A percentile compares a stretch with the other conserved stretches of the same genome.
These are phyloP conservation scores for Cephalopachus bancanus DNA, from an alignment of 2,797 vertebrate species.

Conservation along the genomic window DNA sequence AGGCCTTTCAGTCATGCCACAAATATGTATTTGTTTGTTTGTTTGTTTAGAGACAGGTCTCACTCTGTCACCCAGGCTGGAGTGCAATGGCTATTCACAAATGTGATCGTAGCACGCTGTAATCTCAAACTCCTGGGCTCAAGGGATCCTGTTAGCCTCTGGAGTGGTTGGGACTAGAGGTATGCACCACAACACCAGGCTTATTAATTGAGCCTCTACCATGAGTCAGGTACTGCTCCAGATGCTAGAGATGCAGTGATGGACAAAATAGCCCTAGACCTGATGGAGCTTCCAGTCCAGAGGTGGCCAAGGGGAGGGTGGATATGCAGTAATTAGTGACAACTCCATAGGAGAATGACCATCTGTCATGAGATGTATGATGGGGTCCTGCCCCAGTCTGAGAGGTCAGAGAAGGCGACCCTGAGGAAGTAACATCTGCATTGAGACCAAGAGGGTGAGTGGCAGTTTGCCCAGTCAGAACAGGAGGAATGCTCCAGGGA, in stretches of 20 bases:
- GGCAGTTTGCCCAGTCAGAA: background rate
- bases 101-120: background rate
- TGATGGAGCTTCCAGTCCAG: background rate
- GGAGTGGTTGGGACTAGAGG: background rate
- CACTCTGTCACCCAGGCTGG: background rate
- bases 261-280: background rate
- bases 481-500: background rate
- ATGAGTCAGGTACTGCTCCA: background rate
- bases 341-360: background rate
- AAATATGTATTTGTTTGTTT: background rate
- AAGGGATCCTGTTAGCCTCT: background rate
- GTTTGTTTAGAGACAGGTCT: background rate
- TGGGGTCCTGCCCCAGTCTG: background rate
- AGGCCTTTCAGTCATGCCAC: background rate
- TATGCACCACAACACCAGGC: background rate
- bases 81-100: background rate
- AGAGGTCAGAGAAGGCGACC: background rate
- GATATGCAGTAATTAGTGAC: background rate
- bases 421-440: background rate
- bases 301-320: accelerated
- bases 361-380: background rate
- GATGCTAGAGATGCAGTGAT: background rate
- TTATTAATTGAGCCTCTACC: background rate
- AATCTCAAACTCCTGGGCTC: background rate
- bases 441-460: background rate